Base-by-base conservation (phyloP, 2,113 vertebrate genomes). In the Dinomys branickii region DNA sequence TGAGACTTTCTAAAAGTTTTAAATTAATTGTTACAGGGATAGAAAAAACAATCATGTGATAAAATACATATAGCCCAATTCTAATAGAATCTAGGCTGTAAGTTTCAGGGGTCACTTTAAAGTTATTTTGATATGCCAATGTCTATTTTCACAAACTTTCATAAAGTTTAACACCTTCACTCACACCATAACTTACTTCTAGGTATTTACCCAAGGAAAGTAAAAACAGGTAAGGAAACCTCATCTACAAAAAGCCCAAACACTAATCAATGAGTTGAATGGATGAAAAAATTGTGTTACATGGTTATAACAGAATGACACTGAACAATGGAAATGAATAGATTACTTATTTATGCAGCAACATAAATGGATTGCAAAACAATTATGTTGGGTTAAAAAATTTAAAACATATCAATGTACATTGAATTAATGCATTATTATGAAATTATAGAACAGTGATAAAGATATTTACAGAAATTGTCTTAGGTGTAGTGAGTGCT, bases 191-290 rank as follows among this genome's bases (percentile, higher is more conserved):
- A 78, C 41, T 90, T 90, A n/a, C 50, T 95, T 5, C 33, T 94
- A 83, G 58, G n/a, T 91, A 35, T 82, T 84, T 90, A 69, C 20
- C 4, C 82, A 91, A 82, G 20, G 75, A 30, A 95, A 93, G 75
- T 88, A 5, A 84, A 96, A 96, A 77, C 54, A 85, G 56, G 33
- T 92, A 35, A 71, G 35, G 16, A 26, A 89, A 1, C 1, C 52
- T 69, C 14, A 14, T 65, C 19, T 69, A 4, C 33, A 41, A 87
- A 86, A 84, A 88, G 2, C 8, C 13, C 52, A 58, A 33, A 14
- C 47, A 83, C 2, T 4, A 9, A 65, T 38, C 16, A 90, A 83
- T 6, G 69, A 24, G 1, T 77, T 90, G 30, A 92, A 83, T 56
- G 20, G 7, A 52, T 73, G 80, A 89, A 93, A 35, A 94, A 50